Conservation (phyloP, 2,113 vertebrate species). For the Paradoxurus hermaphroditus region DNA sequence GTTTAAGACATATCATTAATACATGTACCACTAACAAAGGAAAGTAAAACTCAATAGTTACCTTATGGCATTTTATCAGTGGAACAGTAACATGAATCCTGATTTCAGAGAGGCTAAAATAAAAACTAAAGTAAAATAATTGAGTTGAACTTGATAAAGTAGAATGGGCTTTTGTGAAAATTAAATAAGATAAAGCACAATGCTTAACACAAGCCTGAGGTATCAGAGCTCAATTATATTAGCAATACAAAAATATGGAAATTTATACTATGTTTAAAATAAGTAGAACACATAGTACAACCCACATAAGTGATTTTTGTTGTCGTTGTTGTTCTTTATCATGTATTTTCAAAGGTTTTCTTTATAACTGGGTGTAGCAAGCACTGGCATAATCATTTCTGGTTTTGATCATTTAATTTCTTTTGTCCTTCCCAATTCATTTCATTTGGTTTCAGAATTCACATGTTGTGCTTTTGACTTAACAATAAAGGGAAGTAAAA, state of each 20-base stretch:
- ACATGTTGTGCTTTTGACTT: not conserved
- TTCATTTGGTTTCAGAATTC: slow-evolving; percentile 31
- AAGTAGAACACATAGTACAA: not conserved
- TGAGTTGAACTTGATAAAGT: not conserved
- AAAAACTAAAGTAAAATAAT: not conserved
- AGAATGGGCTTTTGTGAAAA: not conserved
- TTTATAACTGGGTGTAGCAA: not conserved
- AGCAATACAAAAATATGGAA: not conserved
- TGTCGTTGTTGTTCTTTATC: not conserved
- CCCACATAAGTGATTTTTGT: not conserved
- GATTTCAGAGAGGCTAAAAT: not conserved
- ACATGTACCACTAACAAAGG: not conserved
- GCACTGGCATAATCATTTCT: not conserved
- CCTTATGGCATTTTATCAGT: not conserved
- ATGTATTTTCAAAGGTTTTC: not conserved
- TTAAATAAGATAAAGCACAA: not conserved
- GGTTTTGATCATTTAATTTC: slow-evolving; percentile 14
- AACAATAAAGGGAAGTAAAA: slow-evolving; percentile 29
- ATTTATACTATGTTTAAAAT: not conserved
- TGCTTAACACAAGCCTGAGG: not conserved
- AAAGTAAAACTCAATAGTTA: not conserved
- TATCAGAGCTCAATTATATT: not conserved
- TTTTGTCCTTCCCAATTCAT: slow-evolving; percentile 22
- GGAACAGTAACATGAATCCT: not conserved
- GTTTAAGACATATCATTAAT: not conserved